phyloP scores from a whole-genome alignment of 2,113 vertebrate species.

The Tragelaphus scriptus region DNA sequence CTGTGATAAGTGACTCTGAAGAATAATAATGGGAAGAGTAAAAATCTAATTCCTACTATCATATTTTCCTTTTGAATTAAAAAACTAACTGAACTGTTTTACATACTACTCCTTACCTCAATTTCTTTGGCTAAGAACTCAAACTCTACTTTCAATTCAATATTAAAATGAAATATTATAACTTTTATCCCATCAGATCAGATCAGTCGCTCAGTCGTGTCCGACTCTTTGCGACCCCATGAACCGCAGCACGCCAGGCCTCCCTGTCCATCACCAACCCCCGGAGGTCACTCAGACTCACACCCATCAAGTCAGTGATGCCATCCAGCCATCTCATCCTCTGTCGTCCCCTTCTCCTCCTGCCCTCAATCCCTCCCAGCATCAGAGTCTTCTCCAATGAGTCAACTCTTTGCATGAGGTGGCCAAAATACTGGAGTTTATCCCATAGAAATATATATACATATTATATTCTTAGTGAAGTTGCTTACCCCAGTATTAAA shows the following conservation, averaged over 20 bases:
- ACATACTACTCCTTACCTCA: neutral
- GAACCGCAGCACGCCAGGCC: too few species aligned
- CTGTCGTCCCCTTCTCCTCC: too few species aligned
- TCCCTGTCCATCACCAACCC: too few species aligned
- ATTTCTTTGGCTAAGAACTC: neutral
- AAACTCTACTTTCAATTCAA: neutral
- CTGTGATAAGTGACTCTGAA: neutral
- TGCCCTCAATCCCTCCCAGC: too few species aligned
- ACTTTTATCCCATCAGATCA: too few species aligned
- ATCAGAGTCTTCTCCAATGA: too few species aligned
- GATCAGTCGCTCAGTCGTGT: too few species aligned
- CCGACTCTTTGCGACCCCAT: too few species aligned
- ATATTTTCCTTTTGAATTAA: neutral
- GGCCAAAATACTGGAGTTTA: neutral
- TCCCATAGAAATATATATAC: neutral
- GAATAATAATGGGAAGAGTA: neutral
- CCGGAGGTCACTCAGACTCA: too few species aligned
- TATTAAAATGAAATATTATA: neutral
- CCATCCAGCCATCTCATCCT: too few species aligned
- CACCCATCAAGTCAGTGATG: too few species aligned
- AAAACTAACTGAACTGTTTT: neutral
- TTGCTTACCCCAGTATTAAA: conserved; percentile 90
- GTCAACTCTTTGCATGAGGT: too few species aligned
- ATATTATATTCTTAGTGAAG: neutral
- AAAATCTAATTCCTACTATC: neutral